Evolutionary conservation across 2,888 invertebrate species (phyloP).

Genomic region (Cybosia mesomella): DNA sequence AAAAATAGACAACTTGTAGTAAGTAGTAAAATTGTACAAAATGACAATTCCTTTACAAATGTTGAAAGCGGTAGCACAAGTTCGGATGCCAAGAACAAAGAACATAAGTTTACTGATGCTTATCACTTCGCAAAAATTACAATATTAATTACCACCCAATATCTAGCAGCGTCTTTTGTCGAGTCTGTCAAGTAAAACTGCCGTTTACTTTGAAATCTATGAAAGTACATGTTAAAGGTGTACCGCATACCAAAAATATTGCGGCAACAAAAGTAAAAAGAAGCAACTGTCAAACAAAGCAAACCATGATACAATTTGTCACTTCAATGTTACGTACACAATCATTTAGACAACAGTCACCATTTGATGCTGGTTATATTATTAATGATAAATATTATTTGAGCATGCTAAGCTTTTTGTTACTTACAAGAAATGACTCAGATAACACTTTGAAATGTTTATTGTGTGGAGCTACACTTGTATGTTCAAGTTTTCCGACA

Average conservation of each 20-base stretch:
- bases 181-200: conserved; percentile 48
- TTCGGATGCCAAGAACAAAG: neutral
- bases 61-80: neutral
- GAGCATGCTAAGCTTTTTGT: neutral
- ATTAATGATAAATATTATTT: conserved; percentile 13
- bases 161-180: conserved; percentile 49
- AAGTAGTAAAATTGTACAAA: neutral
- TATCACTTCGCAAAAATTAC: conserved; percentile 51
- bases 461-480: conserved; percentile 26
- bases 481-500: neutral
- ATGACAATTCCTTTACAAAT: neutral
- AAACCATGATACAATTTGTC: neutral
- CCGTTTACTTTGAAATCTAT: conserved; percentile 51
- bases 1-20: neutral
- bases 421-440: neutral
- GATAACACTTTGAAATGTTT: conserved; percentile 40
- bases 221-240: conserved; percentile 58
- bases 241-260: conserved; percentile 49
- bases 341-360: neutral
- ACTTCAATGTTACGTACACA: neutral
- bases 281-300: neutral
- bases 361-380: neutral
- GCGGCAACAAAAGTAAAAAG: conserved; percentile 20
- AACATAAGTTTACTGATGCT: neutral
- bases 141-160: conserved; percentile 48